Evolutionary conservation across 1,140 invertebrate genomes (phyloP), one percentile per base, ranked within the genome.

Genomic region (Bursaphelenchus mucronatus): DNA sequence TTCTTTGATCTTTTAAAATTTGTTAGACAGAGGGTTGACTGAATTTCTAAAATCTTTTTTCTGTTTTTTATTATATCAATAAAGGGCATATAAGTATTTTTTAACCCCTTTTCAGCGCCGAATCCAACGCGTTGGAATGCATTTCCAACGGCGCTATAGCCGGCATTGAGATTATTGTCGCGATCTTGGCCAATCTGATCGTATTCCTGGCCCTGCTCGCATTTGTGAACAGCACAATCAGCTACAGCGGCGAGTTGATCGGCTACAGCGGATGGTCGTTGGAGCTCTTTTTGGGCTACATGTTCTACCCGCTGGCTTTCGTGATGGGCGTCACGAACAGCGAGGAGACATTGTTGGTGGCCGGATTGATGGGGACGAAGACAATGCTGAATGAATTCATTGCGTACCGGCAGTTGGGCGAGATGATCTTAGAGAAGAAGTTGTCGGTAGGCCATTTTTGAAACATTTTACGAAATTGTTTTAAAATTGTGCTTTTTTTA

Each of bases 321-420:
- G 68, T 89, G 2, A 87, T 90, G 85, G 90, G 92, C 2, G 89
- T 93, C 0, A 87, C 88, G 0, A 82, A 87, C 0, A 87, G 92
- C 67, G 89, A 89, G 71, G 87, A 90, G 75, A 82, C 77, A 21
- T 59, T 75, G 15, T 30, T 85, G 1, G 90, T 94, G 0, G 91
- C 87, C 0, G 85, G 86, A 47, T 83, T 94, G 8, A 89, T 95
- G 55, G 92, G 91, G 1, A 81, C 92, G 1, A 95, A 95, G 84
- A 91, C 89, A 0, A 87, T 92, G 0, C 86, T 94, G 4, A 95
- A 94, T 78, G 92, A 95, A 82, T 94, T 94, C 80, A 88, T 92
- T 0, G 92, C 91, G 0, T 95, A 92, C 76, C 83, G 89, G 76
- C 83, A 87, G 63, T 82, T 93, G 67, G 87, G 88, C 3, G 83